Percentiles rank a stretch among this genome's conserved stretches.
phyloP scores from a whole-genome alignment of 2,888 invertebrate species.

The Polylopha cassiicola region DNA sequence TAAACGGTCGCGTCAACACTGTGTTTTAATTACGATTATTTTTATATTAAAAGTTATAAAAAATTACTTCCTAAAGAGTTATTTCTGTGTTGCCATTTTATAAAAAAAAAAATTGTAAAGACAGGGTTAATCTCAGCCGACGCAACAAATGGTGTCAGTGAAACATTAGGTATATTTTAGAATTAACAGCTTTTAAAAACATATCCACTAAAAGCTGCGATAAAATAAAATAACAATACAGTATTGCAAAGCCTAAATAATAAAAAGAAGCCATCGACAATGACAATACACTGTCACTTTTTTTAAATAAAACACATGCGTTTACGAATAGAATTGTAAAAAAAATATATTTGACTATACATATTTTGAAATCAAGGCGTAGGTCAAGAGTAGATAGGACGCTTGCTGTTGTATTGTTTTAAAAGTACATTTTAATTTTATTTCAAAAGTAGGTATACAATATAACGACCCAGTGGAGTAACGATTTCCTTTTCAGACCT shows the following conservation, averaged over 20 bases:
- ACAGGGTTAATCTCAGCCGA: slow-evolving; percentile 62
- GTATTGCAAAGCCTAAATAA: slow-evolving; percentile 69
- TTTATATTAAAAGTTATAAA: too few species aligned
- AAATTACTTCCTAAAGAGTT: too few species aligned
- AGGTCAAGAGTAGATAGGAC: too few species aligned
- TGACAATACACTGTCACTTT: background rate
- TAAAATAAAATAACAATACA: slow-evolving; percentile 16
- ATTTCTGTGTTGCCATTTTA: slow-evolving; percentile 42
- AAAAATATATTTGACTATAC: slow-evolving; percentile 38
- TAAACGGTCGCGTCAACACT: too few species aligned
- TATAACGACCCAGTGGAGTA: too few species aligned
- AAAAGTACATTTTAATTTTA: too few species aligned
- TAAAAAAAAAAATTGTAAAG: slow-evolving; percentile 27
- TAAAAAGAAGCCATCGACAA: slow-evolving; percentile 58
- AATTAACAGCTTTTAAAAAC: background rate
- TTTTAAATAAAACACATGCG: slow-evolving; percentile 12
- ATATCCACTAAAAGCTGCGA: slow-evolving; percentile 7
- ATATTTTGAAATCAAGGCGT: too few species aligned
- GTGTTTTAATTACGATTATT: too few species aligned
- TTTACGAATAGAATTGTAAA: slow-evolving; percentile 20
- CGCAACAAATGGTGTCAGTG: slow-evolving; percentile 45
- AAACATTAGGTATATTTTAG: slow-evolving; percentile 33
- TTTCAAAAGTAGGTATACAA: too few species aligned
- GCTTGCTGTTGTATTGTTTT: too few species aligned
- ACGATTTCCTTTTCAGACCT: too few species aligned